Evolutionary conservation across 2,113 vertebrate species (phyloP).

Genomic region (Paratilapia polleni): DNA sequence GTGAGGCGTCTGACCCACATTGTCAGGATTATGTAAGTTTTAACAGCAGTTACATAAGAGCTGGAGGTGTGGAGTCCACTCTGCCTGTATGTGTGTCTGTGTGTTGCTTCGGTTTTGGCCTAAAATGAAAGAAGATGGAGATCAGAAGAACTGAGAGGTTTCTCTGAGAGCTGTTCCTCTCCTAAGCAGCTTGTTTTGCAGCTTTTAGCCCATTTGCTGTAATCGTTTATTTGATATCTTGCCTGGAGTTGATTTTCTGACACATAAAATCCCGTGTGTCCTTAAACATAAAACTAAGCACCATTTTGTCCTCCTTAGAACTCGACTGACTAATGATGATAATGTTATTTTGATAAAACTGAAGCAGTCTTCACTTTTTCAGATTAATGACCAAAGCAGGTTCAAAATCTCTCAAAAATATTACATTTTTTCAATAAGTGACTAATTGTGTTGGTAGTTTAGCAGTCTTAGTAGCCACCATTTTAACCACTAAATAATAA

Average conservation of each 20-base stretch:
- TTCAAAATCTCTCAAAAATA: background rate
- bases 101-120: constrained; percentile 4
- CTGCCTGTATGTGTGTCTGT: background rate
- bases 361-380: rapidly evolving
- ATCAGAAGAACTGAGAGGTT: constrained; percentile 3
- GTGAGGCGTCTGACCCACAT: constrained; percentile 5
- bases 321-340: background rate
- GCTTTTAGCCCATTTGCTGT: background rate
- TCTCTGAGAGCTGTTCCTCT: background rate
- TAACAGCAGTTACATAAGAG: constrained; percentile 16
- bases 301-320: background rate
- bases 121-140: background rate
- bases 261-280: background rate
- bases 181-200: background rate
- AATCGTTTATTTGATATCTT: background rate
- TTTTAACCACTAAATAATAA: background rate
- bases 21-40: constrained; percentile 18
- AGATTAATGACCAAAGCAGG: background rate
- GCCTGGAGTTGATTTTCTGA: background rate
- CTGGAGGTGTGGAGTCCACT: constrained; percentile 1
- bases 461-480: background rate
- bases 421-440: background rate
- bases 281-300: background rate
- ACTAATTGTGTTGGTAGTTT: background rate
- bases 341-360: background rate